phyloP scores from a whole-genome alignment of 2,888 invertebrate genomes.

The Aquatica leii region DNA sequence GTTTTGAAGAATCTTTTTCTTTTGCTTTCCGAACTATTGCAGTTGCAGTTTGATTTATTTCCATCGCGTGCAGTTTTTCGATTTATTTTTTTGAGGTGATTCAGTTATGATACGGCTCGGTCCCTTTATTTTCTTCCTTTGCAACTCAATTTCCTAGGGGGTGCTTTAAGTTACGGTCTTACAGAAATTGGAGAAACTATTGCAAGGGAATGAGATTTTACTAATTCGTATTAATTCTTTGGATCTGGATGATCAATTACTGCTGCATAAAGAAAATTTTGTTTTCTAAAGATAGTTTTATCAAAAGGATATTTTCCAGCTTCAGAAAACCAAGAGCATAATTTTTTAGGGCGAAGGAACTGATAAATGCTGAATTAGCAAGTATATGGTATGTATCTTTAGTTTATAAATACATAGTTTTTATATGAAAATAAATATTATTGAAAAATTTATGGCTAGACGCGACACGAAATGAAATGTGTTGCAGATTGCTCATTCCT shows the following conservation, averaged over 20 bases:
- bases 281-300: background rate
- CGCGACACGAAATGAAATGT: too few species aligned
- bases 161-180: background rate
- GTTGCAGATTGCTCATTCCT: too few species aligned
- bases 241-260: background rate
- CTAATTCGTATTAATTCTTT: background rate
- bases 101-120: too few species aligned
- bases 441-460: too few species aligned
- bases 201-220: background rate
- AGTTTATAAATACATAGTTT: too few species aligned
- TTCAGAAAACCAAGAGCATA: background rate
- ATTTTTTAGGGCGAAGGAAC: slow-evolving; percentile 1
- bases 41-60: too few species aligned
- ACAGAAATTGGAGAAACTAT: background rate
- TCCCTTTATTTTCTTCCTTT: too few species aligned
- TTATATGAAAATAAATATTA: too few species aligned
- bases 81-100: too few species aligned
- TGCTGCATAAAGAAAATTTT: background rate
- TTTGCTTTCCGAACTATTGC: background rate
- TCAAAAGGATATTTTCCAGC: background rate
- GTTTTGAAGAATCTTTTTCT: background rate
- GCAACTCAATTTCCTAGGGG: background rate
- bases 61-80: too few species aligned
- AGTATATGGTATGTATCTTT: too few species aligned
- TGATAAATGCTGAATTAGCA: background rate